Evolutionary conservation across 2,113 vertebrate species (phyloP).

Genomic region (Tyto alba): DNA sequence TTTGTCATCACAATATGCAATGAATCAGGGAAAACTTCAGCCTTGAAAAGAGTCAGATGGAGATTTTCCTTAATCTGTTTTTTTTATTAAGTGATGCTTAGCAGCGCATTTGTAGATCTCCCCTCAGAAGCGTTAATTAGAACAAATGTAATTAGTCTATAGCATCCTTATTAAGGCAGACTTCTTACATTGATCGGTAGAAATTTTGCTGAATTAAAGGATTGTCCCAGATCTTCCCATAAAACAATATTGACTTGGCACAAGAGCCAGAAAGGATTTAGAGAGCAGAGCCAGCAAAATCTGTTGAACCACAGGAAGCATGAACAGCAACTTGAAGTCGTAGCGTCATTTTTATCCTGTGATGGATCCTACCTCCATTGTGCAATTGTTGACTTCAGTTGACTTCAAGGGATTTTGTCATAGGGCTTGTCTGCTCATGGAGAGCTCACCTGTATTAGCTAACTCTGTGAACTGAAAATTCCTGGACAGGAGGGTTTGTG

Average conservation of each 20-base stretch:
- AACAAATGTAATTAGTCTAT: not conserved
- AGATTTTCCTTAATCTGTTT: not conserved
- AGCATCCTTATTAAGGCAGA: not conserved
- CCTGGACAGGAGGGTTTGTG: not conserved
- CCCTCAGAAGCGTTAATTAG: not conserved
- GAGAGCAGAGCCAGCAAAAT: not conserved
- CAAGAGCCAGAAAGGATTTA: not conserved
- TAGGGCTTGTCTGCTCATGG: not conserved
- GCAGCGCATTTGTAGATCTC: not conserved
- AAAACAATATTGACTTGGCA: not conserved
- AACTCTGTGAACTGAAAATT: not conserved
- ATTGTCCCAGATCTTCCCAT: not conserved
- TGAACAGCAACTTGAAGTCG: not conserved
- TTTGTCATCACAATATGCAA: not conserved
- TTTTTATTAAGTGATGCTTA: not conserved
- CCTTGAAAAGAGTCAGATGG: not conserved
- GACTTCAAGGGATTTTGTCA: not conserved
- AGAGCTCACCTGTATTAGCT: not conserved
- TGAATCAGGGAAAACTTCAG: not conserved
- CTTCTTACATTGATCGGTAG: slow-evolving; percentile 6
- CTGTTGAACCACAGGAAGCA: not conserved
- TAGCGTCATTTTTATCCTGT: not conserved
- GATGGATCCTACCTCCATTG: not conserved
- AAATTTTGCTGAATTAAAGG: not conserved
- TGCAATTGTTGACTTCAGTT: not conserved